Evolutionary conservation across 23 tunicate species (phyloP).

Genomic region (Halocynthia roretzi): DNA sequence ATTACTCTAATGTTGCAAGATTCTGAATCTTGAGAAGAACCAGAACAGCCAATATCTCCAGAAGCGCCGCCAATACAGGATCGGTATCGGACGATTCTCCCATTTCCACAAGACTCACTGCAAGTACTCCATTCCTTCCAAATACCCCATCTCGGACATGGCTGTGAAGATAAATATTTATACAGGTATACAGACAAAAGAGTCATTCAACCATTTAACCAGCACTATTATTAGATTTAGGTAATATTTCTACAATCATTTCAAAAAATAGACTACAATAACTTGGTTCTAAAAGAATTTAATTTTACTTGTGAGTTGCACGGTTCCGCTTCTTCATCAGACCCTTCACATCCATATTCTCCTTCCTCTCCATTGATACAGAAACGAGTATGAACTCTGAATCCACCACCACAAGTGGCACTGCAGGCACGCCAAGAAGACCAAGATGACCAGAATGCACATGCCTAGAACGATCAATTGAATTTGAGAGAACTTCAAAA

Average conservation of each 20-base stretch:
- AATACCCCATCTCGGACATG: constrained; percentile 36
- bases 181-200: not conserved
- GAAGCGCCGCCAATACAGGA: constrained; percentile 29
- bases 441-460: constrained; percentile 71
- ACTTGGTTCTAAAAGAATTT: not conserved
- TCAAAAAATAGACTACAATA: too few species aligned
- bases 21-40: constrained; percentile 22
- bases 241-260: too few species aligned
- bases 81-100: constrained; percentile 21
- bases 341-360: constrained; percentile 46
- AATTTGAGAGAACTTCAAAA: not conserved
- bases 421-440: constrained; percentile 53
- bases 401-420: constrained; percentile 46
- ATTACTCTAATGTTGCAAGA: constrained; percentile 44
- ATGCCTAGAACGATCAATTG: constrained; percentile 22
- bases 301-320: constrained; percentile 45
- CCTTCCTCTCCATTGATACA: constrained; percentile 55
- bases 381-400: constrained; percentile 34
- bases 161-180: not conserved
- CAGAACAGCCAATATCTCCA: constrained; percentile 45
- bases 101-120: constrained; percentile 37
- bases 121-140: constrained; percentile 30
- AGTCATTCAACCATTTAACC: not conserved
- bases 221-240: too few species aligned
- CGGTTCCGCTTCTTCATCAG: constrained; percentile 24